These are phyloP conservation scores for Mesorhabditis belari DNA, from an alignment of 2,888 invertebrate species.

Conservation along the genomic window DNA sequence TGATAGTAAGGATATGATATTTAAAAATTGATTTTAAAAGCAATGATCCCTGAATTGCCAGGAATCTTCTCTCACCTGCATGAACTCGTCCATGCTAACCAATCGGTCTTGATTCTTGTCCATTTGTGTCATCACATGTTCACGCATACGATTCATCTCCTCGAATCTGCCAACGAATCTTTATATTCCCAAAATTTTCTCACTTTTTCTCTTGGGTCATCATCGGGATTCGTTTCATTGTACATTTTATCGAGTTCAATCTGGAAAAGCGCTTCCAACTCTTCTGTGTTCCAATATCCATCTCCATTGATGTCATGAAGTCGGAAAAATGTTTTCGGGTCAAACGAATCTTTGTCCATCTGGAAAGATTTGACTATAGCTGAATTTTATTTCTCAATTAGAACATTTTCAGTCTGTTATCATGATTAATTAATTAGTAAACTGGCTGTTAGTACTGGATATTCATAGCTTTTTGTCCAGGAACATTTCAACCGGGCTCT, in stretches of 20 bases:
- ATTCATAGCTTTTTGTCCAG: too few species aligned
- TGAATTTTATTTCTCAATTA: not conserved
- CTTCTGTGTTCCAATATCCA: slow-evolving; percentile 81
- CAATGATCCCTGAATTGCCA: not conserved
- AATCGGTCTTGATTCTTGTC: slow-evolving; percentile 79
- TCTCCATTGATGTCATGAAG: slow-evolving; percentile 88
- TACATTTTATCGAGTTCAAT: slow-evolving; percentile 93
- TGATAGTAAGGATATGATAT: too few species aligned
- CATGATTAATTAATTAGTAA: too few species aligned
- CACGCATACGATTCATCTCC: slow-evolving; percentile 96
- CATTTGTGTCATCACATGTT: slow-evolving; percentile 85
- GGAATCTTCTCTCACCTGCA: slow-evolving; percentile 57
- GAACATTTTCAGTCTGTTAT: not conserved
- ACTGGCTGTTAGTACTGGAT: too few species aligned
- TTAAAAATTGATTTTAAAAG: not conserved
- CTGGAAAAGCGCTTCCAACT: slow-evolving; percentile 77
- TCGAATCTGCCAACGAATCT: slow-evolving; percentile 62
- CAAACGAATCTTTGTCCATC: slow-evolving; percentile 67
- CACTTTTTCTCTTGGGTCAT: slow-evolving; percentile 67
- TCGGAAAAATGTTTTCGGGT: slow-evolving; percentile 90
- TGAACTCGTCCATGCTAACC: slow-evolving; percentile 54
- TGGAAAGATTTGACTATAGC: slow-evolving; percentile 12
- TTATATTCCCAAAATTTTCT: not conserved
- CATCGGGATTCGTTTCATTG: slow-evolving; percentile 75
- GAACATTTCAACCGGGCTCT: too few species aligned